Base-by-base conservation (phyloP, 1,140 invertebrate species). In the Zaprionus vittiger region DNA sequence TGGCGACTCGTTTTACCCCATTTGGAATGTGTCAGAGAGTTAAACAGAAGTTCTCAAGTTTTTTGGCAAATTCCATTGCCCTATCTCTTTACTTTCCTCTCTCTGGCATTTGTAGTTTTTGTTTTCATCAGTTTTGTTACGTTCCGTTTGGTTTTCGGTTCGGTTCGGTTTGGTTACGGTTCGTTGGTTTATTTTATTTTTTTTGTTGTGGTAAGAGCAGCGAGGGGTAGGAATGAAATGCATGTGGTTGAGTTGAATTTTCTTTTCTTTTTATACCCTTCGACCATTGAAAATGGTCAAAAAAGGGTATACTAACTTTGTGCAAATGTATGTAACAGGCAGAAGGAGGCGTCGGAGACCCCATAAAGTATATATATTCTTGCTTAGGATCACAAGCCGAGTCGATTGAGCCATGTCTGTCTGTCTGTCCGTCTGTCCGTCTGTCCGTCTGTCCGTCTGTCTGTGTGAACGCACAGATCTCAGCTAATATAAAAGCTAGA, bases 1-100 rank as follows among this genome's bases (percentile, higher is more conserved):
- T 55, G 5, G 4, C 24, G 22, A 17, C 22, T 73, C 34, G 52
- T 15, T 41, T 28, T 41, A 41, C 52, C 24, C 4, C 14, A n/a
- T 61, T 49, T 3, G 62, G 54, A 56, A 66, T 56, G 63, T 26
- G 31, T 41, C 37, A 20, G n/a, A 11, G 44, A 11, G 44, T 55
- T 26, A 55, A 54, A 37, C 31, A 55, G 34, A 55, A 66, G 38
- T 49, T 67, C 12, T 37, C 28, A 76, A 76, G 68, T 64, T 72
- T 9, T 34, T 59, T 56, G 22, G 31, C 38, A 63, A 64, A 71
- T 63, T 55, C 49, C 60, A 47, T 52, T 52, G 47, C 9, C 47
- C 47, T 20, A 5, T 49, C 47, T 44, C 14, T 14, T 11, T 22
- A 9, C 4, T 41, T 70, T 54, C 24, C n/a, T 56, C 44, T 5